phyloP scores from a whole-genome alignment of 2,888 invertebrate genomes.

The Adineta ricciae region DNA sequence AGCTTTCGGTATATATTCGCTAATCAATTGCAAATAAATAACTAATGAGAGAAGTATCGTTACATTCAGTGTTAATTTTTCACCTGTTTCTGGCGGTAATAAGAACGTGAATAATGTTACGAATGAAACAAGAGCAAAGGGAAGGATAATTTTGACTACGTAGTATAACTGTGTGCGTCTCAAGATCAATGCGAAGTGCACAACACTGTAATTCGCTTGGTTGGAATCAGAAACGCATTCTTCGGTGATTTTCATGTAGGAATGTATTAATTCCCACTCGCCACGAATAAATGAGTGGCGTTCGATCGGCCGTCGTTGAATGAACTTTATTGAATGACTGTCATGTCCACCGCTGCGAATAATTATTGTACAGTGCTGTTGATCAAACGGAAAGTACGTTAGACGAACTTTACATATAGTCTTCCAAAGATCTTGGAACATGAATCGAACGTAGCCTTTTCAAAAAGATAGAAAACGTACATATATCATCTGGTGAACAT shows the following conservation, averaged over 20 bases:
- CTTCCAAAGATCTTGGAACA: conserved; percentile 21
- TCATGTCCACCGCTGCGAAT: conserved; percentile 30
- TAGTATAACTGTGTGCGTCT: conserved; percentile 22
- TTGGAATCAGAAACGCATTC: neutral
- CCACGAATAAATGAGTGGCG: conserved; percentile 21
- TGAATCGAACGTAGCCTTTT: conserved; percentile 1
- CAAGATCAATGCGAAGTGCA: conserved; percentile 26
- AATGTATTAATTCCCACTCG: conserved; percentile 31
- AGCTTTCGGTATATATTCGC: conserved; percentile 30
- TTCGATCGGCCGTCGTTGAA: conserved; percentile 16
- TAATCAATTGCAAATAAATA: conserved; percentile 32
- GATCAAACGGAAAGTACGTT: conserved; percentile 31
- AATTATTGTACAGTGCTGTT: conserved; percentile 29
- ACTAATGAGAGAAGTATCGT: conserved; percentile 31
- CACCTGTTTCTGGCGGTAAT: conserved; percentile 31
- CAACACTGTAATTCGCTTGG: neutral
- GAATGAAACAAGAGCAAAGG: conserved; percentile 27
- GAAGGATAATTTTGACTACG: conserved; percentile 32
- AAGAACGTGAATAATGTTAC: conserved; percentile 31
- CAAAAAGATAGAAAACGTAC: neutral
- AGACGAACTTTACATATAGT: conserved; percentile 11
- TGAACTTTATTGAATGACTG: conserved; percentile 18
- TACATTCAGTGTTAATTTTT: conserved; percentile 32
- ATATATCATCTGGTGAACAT: too few species aligned
- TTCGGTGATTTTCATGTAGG: conserved; percentile 24